A percentile compares a stretch with the other conserved stretches of the same genome.
These are phyloP conservation scores for Dendrophyllia cribrosa DNA, from an alignment of 64 coral and sea anemone species.

Conservation along the genomic window DNA sequence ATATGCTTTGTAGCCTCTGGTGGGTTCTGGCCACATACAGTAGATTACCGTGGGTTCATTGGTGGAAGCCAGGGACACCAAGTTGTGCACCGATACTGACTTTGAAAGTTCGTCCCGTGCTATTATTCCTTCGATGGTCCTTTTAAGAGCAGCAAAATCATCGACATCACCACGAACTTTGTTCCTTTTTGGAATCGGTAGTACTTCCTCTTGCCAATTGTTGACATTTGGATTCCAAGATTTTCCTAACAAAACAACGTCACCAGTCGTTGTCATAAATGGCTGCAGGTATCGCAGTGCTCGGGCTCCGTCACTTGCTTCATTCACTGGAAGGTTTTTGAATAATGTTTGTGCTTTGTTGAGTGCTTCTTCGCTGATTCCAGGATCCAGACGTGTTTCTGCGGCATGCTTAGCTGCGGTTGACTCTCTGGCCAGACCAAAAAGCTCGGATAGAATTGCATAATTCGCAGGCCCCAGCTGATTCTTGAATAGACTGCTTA, in stretches of 20 bases:
- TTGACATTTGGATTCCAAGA: slow-evolving; percentile 12
- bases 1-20: no score
- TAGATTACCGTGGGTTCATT: no score
- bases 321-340: slow-evolving; percentile 10
- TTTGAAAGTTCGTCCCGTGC: no score
- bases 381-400: neutral
- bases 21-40: no score
- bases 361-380: neutral
- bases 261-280: neutral
- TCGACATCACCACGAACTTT: neutral
- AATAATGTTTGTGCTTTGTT: neutral
- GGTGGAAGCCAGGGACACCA: no score
- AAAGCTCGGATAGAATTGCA: slow-evolving; percentile 25
- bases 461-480: slow-evolving; percentile 37
- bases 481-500: no score
- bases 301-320: slow-evolving; percentile 43
- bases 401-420: slow-evolving; percentile 23
- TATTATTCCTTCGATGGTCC: no score
- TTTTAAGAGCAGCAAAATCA: neutral
- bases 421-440: slow-evolving; percentile 28
- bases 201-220: slow-evolving; percentile 5
- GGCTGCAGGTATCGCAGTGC: neutral
- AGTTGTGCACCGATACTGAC: no score
- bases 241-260: slow-evolving; percentile 22
- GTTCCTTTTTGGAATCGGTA: neutral